Evolutionary conservation across 2,797 vertebrate species (phyloP).

Genomic region (Sphaeramia orbicularis): DNA sequence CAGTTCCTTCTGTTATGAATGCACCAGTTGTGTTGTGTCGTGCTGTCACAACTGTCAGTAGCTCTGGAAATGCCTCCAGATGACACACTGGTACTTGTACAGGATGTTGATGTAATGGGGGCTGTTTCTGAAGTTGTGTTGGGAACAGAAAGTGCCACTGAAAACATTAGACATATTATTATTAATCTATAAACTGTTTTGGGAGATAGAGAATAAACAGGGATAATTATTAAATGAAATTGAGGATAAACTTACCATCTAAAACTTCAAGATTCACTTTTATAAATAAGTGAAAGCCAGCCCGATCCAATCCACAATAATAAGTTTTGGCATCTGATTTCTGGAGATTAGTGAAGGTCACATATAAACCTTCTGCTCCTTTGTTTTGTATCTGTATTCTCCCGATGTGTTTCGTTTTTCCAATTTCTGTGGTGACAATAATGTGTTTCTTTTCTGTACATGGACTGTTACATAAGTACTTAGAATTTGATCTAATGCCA

Average conservation of each 20-base stretch:
- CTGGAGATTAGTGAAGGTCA: conserved; percentile 45
- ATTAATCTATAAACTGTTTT: not conserved
- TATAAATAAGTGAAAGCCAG: fast-evolving
- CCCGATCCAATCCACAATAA: conserved; percentile 7
- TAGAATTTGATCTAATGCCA: fast-evolving
- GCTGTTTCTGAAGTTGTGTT: not conserved
- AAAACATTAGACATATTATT: not conserved
- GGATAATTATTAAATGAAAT: too few relatives aligned
- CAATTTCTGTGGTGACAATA: conserved; percentile 13
- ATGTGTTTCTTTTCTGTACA: not conserved
- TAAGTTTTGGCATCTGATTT: conserved; percentile 25
- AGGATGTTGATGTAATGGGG: not conserved
- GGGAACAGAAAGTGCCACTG: not conserved
- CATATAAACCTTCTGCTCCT: not conserved
- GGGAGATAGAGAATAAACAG: too few relatives aligned
- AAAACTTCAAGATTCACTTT: conserved; percentile 15
- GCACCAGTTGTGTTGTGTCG: not conserved
- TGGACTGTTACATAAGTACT: conserved; percentile 31
- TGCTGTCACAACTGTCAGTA: too few relatives aligned
- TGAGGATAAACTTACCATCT: conserved; percentile 33
- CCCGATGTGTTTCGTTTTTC: fast-evolving
- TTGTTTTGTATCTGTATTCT: conserved; percentile 1
- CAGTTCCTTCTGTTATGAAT: not conserved
- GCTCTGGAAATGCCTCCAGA: not conserved
- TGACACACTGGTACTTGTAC: not conserved